Evolutionary conservation across 1,140 invertebrate species (phyloP), one percentile per base, ranked within the genome.

Genomic region (Carcinoscorpius rotundicauda): DNA sequence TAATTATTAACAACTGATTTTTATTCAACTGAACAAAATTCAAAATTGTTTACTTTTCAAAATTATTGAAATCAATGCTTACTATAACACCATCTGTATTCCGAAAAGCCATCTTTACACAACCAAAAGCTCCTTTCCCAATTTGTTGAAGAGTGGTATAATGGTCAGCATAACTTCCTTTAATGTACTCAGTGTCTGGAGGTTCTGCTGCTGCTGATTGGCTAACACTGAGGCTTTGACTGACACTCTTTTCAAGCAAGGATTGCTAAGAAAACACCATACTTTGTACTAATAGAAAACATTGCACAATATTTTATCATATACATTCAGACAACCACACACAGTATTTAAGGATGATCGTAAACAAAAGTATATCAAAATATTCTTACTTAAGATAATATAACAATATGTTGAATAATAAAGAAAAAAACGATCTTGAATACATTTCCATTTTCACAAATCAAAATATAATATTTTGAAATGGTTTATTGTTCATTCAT

Each of bases 81-180:
- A 80, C 80, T 75, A 87, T 74, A 58, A 85, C 71, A 0, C 80
- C 76, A 74, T 86, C 85, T 1, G 77, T 75, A 63, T 83, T 83
- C 11, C 85, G 76, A 70, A 80, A 81, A 10, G 83, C 83, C 77
- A 86, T 80, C 71, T 85, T 85, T 0, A 88, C 87, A 72, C 84
- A 87, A 0, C 86, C 87, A 77, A 86, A 88, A 3, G 86, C 86
- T 51, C 87, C 87, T 75, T 86, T 86, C 3, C 86, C 86, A 61
- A 88, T 87, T 71, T 86, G 83, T 70, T 84, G 81, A 0, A 86
- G 74, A 4, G 85, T 85, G n/a, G 83, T 80, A 69, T 87, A 88
- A 65, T 83, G 78, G 61, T 83, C 80, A 69, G 79, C 80, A 74
- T 84, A 87, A 49, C 81, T 77, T 2, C 84, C 84, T 8, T 76